phyloP scores from a whole-genome alignment of 2,113 vertebrate genomes.

The Emydocephalus ijimae region DNA sequence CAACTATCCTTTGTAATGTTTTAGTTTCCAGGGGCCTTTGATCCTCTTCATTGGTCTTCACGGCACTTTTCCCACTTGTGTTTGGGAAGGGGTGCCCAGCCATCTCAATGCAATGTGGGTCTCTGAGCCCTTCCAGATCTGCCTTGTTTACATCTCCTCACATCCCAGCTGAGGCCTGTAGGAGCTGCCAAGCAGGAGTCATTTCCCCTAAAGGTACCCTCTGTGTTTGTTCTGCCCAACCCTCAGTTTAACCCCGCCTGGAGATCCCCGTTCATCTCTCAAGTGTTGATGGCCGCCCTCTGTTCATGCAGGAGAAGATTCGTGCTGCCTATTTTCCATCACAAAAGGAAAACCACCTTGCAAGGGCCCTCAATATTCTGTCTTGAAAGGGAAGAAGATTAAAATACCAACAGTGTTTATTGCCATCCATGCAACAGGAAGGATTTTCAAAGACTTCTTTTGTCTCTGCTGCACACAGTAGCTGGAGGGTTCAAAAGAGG shows the following conservation, averaged over 20 bases:
- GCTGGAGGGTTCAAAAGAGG: constrained; percentile 71
- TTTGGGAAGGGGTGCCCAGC: constrained; percentile 51
- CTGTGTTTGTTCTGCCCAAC: constrained; percentile 47
- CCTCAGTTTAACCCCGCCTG: constrained; percentile 61
- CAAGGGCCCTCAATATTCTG: constrained; percentile 60
- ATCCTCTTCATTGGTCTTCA: background rate
- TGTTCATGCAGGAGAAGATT: constrained; percentile 48
- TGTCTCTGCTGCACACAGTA: constrained; percentile 69
- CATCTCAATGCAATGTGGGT: constrained; percentile 36
- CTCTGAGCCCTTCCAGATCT: background rate
- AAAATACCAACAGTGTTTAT: constrained; percentile 67
- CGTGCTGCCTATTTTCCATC: constrained; percentile 69
- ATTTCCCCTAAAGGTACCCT: background rate
- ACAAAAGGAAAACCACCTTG: constrained; percentile 62
- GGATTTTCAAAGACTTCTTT: constrained; percentile 65
- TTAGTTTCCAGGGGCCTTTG: background rate
- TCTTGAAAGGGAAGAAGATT: constrained; percentile 63
- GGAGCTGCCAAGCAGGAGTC: constrained; percentile 40
- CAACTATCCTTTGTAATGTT: background rate
- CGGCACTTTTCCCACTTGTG: background rate
- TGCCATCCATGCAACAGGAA: constrained; percentile 64
- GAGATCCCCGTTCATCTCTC: constrained; percentile 54
- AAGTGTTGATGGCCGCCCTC: constrained; percentile 51
- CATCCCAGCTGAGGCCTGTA: background rate
- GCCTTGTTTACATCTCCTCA: background rate